Evolutionary conservation across 2,888 invertebrate genomes (phyloP).

Genomic region (Marronus borbonicus): DNA sequence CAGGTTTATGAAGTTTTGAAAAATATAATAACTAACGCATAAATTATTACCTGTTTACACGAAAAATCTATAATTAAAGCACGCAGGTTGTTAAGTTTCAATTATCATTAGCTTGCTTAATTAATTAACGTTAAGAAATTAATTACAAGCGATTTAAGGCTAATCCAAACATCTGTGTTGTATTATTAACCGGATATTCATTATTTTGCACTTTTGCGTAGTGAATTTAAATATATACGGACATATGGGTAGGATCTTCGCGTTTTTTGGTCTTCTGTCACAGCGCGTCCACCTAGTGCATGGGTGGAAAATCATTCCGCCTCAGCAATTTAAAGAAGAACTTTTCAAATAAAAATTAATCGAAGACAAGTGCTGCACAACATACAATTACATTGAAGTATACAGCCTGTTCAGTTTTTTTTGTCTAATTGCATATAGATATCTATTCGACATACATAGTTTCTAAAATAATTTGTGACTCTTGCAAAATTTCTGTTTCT

Average conservation of each 20-base stretch:
- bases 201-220: conserved; percentile 37
- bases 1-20: conserved; percentile 31
- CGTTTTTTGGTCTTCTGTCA: neutral
- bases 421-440: too few species aligned
- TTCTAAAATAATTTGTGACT: too few species aligned
- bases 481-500: too few species aligned
- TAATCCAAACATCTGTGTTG: conserved; percentile 47
- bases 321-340: too few species aligned
- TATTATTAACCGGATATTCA: conserved; percentile 42
- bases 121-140: conserved; percentile 43
- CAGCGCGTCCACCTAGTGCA: too few species aligned
- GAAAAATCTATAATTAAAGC: conserved; percentile 35
- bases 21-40: conserved; percentile 42
- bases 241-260: neutral
- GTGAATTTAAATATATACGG: conserved; percentile 20
- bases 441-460: too few species aligned
- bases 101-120: conserved; percentile 36
- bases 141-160: conserved; percentile 39
- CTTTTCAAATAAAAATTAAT: too few species aligned
- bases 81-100: conserved; percentile 37
- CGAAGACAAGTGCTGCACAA: too few species aligned
- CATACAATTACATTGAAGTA: too few species aligned
- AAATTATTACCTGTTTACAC: conserved; percentile 44
- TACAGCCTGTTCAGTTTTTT: too few species aligned
- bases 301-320: too few species aligned